A percentile compares a stretch with the other conserved stretches of the same genome.
Conservation (phyloP, 2,888 invertebrate species). For the Resseliella maxima region DNA sequence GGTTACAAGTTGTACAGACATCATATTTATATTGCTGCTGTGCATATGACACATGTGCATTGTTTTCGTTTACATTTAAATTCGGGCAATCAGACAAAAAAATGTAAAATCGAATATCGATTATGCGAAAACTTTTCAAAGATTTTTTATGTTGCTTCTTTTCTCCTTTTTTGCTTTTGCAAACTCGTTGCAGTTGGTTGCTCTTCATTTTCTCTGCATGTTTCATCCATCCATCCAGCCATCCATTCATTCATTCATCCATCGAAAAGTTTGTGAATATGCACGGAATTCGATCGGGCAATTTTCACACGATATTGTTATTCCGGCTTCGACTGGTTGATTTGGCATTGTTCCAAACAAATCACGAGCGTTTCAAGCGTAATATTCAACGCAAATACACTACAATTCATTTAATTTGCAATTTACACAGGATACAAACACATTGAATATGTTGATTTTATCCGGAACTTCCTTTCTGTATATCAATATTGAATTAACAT, state of each 20-base stretch:
- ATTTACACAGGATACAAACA: not conserved
- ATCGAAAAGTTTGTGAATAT: not conserved
- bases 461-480: not conserved
- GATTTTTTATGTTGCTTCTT: not conserved
- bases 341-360: not conserved
- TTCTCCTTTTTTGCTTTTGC: not conserved
- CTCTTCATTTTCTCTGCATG: not conserved
- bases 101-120: slow-evolving; percentile 23
- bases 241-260: not conserved
- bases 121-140: not conserved
- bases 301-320: not conserved
- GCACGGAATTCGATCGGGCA: not conserved
- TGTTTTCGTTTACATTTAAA: not conserved
- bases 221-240: not conserved
- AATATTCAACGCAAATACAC: not conserved
- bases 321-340: not conserved
- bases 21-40: not conserved
- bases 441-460: not conserved
- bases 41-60: not conserved
- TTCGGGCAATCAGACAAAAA: not conserved
- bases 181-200: not conserved
- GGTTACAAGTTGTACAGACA: not conserved
- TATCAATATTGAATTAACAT: slow-evolving; percentile 11
- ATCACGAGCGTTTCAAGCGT: not conserved
- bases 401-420: slow-evolving; percentile 12